Conservation (phyloP, 2,113 vertebrate genomes). For the Catharus fuscescens region DNA sequence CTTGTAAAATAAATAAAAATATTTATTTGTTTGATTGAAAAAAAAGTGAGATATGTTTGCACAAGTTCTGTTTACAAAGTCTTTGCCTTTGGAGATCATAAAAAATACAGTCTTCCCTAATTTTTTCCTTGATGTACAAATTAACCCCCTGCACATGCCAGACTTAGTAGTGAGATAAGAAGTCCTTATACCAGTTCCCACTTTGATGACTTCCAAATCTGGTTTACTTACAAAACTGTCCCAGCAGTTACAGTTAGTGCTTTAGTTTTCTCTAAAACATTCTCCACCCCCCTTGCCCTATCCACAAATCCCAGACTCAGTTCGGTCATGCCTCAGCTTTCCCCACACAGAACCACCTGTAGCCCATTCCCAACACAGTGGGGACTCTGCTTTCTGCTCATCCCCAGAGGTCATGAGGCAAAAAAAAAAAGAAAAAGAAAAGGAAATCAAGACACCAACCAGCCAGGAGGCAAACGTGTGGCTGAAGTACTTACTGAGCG, state of each 20-base stretch:
- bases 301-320: background rate
- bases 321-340: accelerated
- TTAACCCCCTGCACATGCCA: background rate
- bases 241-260: background rate
- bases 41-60: background rate
- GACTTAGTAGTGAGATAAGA: background rate
- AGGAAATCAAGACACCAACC: background rate
- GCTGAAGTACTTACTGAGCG: conserved; percentile 57
- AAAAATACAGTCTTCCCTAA: background rate
- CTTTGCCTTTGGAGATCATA: background rate
- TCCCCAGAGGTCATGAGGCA: background rate
- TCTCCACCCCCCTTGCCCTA: background rate
- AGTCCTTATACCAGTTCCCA: background rate
- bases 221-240: background rate
- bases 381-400: background rate
- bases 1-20: background rate
- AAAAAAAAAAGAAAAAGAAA: no score
- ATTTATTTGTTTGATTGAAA: background rate
- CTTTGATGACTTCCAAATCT: background rate
- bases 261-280: background rate
- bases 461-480: accelerated
- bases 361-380: background rate
- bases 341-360: no score
- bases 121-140: background rate
- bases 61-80: background rate